phyloP scores from a whole-genome alignment of 1,140 invertebrate genomes.

The Apis dorsata region DNA sequence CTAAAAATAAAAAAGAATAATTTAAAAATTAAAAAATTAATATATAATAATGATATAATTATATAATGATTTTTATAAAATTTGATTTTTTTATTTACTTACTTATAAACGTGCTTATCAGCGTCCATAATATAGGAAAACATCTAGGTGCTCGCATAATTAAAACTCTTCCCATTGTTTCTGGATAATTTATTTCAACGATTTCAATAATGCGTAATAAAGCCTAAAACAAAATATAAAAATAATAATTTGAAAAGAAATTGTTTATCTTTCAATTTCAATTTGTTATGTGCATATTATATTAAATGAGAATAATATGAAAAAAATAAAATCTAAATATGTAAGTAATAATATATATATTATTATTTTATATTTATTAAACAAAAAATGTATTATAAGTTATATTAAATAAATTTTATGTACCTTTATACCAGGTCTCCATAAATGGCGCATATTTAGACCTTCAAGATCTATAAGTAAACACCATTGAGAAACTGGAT shows the following conservation, averaged over 20 bases:
- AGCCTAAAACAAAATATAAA: slow-evolving; percentile 78
- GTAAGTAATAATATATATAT: not conserved
- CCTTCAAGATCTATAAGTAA: slow-evolving; percentile 96
- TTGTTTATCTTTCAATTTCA: no score
- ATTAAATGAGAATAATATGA: no score
- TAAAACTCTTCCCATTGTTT: slow-evolving; percentile 94
- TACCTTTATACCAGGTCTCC: slow-evolving; percentile 93
- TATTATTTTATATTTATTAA: not conserved
- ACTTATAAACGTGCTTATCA: slow-evolving; percentile 97
- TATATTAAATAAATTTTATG: slow-evolving; percentile 6
- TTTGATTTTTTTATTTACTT: slow-evolving; percentile 61
- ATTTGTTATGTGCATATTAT: no score
- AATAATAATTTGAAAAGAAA: no score
- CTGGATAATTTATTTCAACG: slow-evolving; percentile 97
- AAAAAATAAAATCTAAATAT: not conserved
- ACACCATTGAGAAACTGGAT: slow-evolving; percentile 93
- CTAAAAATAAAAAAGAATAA: no score
- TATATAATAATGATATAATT: not conserved
- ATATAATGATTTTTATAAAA: no score
- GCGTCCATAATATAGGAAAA: slow-evolving; percentile 98
- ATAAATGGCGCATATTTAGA: slow-evolving; percentile 96
- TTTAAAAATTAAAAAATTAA: no score
- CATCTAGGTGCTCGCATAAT: slow-evolving; percentile 94
- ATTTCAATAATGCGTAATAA: slow-evolving; percentile 96
- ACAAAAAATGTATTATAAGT: not conserved